Conservation (phyloP, 1,140 invertebrate species). For the Monochamus saltuarius region DNA sequence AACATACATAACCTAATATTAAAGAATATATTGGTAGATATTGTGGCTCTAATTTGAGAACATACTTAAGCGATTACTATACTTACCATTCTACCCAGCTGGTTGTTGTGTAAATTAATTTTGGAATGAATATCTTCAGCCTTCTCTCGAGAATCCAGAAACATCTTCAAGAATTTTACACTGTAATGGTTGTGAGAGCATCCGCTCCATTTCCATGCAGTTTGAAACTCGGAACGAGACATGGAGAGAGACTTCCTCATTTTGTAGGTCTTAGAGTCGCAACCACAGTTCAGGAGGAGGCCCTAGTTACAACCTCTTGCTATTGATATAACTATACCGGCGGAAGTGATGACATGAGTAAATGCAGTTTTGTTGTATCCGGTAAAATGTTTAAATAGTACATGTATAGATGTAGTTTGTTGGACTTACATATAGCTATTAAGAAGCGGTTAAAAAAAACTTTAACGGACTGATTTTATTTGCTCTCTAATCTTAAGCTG, state of each 20-base stretch:
- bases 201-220: constrained; percentile 84
- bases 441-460: no score
- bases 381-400: no score
- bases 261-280: constrained; percentile 70
- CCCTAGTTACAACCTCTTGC: constrained; percentile 86
- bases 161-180: constrained; percentile 79
- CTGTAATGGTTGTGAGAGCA: constrained; percentile 90
- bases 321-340: constrained; percentile 81
- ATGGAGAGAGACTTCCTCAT: constrained; percentile 30
- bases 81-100: constrained; percentile 83
- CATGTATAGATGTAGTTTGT: no score
- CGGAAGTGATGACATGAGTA: constrained; percentile 83
- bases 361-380: constrained; percentile 90
- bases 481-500: no score
- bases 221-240: constrained; percentile 41
- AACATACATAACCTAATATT: no score
- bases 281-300: constrained; percentile 79
- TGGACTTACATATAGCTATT: no score
- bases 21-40: no score
- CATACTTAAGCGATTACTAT: no score
- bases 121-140: constrained; percentile 83
- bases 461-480: no score
- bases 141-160: constrained; percentile 80
- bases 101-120: constrained; percentile 95
- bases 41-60: no score